Base-by-base conservation (phyloP, 2,113 vertebrate genomes). In the Cottus gobio region DNA sequence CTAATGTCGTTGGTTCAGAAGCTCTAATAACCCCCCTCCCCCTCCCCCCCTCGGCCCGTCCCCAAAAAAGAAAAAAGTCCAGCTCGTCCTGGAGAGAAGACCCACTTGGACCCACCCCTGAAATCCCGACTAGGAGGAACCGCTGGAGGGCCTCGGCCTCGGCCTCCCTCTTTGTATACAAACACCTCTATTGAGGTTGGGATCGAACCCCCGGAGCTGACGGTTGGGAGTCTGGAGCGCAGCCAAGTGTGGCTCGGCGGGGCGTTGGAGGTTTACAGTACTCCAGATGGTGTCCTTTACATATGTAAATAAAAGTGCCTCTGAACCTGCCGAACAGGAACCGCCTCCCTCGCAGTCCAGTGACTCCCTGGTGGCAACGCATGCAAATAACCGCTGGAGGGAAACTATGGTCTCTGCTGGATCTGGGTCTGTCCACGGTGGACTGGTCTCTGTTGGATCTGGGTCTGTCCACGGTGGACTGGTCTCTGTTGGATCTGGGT, bases 271-370 rank as follows among this genome's bases (percentile, higher is more conserved):
- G 85, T 89, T 86, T 87, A 87, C 84, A 79, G 46, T 48, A 2
- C 70, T 82, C 84, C 92, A 92, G 92, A 89, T 92, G 91, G 86
- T 71, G 77, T 73, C 70, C 84, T 90, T 89, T 92, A 84, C 83
- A 88, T 81, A 83, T 90, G 86, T 83, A 91, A 90, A 92, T 92
- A 87, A 66, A 79, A 75, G 12, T 24, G 63, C 69, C 82, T 85
- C 76, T 24, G 30, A 3, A 70, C 73, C 70, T 56, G 71, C 69
- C 67, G 72, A 89, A 79, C 64, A 68, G 24, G 70, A 46, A 30
- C 30, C 13, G 2, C 20, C 52, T n/a, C 30, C 22, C 61, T 0
- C 30, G 10, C 16, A 13, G 66, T 58, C 60, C 39, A 50, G 56
- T 18, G 31, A 46, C 37, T 60, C 63, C 61, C 77, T 88, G 84